Conservation (phyloP, 2,113 vertebrate genomes). For the Balaenoptera acutorostrata region DNA sequence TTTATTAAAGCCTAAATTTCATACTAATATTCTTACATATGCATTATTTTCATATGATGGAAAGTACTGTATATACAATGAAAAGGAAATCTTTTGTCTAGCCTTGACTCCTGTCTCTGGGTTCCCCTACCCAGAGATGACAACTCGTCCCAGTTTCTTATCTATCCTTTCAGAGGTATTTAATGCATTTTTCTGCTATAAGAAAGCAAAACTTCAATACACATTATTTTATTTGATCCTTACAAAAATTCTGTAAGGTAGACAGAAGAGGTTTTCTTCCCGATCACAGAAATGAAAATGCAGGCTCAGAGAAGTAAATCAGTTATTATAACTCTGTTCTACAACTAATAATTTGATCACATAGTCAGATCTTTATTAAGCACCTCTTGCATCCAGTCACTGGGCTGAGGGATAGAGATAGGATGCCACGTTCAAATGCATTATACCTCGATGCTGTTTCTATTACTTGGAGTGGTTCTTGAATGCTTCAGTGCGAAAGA, state of each 20-base stretch:
- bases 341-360: not conserved
- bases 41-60: not conserved
- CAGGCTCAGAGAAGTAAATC: not conserved
- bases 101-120: not conserved
- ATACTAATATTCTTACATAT: not conserved
- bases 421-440: not conserved
- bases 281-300: not conserved
- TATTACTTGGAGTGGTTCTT: not conserved
- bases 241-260: not conserved
- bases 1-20: slow-evolving; percentile 6
- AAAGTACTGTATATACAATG: not conserved
- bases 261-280: not conserved
- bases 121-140: not conserved
- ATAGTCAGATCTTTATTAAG: not conserved
- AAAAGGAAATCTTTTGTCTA: not conserved
- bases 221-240: not conserved
- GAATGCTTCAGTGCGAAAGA: not conserved
- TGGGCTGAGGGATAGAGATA: not conserved
- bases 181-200: not conserved
- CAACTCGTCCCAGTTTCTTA: not conserved
- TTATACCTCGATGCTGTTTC: not conserved
- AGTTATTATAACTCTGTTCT: not conserved
- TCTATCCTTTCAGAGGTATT: not conserved
- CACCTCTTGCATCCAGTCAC: not conserved
- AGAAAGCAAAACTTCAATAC: not conserved